Conservation (phyloP, 1,140 invertebrate species). For the Saxidomus purpurata region DNA sequence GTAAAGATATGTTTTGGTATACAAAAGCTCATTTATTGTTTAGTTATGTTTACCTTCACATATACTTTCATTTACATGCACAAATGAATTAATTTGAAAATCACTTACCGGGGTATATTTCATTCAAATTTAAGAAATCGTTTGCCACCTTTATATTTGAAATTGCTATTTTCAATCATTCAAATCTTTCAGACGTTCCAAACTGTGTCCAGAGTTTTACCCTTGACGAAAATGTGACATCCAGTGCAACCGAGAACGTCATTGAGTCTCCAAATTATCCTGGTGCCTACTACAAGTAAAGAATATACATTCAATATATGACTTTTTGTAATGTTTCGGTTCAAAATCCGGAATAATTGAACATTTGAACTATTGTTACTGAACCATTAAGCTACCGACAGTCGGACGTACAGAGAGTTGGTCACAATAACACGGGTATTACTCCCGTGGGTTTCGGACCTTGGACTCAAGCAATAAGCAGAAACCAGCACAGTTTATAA, state of each 20-base stretch:
- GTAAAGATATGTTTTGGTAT: too few species aligned
- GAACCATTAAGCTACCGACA: too few species aligned
- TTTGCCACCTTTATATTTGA: not conserved
- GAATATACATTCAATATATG: too few species aligned
- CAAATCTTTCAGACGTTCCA: not conserved
- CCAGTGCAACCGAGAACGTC: not conserved
- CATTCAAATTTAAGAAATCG: not conserved
- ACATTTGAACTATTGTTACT: too few species aligned
- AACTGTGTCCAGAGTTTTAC: too few species aligned
- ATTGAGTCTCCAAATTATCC: conserved; percentile 10
- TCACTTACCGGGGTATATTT: not conserved
- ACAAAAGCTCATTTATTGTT: too few species aligned
- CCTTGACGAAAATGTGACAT: not conserved
- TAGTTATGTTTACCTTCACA: too few species aligned
- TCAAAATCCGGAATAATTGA: too few species aligned
- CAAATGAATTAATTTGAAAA: not conserved
- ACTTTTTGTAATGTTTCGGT: too few species aligned
- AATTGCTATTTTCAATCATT: not conserved
- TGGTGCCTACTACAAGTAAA: not conserved
- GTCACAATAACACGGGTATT: not conserved
- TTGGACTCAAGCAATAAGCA: not conserved
- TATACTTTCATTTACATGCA: not conserved
- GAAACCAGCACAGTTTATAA: too few species aligned
- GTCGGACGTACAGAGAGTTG: too few species aligned
- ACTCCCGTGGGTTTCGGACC: not conserved